Evolutionary conservation across 30 jellyfish, hydroid and myxozoan genomes (phyloP), one percentile per base, ranked within the genome.

Genomic region (Hydractinia symbiolongicarpus): DNA sequence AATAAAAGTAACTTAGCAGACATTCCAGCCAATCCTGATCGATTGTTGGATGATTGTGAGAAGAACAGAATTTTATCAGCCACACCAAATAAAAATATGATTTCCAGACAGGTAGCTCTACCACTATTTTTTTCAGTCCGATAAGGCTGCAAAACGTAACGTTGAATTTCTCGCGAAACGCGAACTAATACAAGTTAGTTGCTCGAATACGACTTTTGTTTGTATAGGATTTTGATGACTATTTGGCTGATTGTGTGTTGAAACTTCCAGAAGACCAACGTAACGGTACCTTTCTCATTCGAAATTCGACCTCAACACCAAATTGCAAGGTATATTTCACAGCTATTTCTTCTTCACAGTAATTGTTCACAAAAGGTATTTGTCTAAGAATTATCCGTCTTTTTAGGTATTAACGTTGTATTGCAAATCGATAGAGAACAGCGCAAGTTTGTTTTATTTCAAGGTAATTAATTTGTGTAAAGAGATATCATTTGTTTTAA

Each of bases 221-320:
- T 13, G 57, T 78, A 9, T 49, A 86, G 95, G 95, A 86, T 77
- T 86, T 86, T 54, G 95, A 86, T 77, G 82, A 55, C 20, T 86
- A 86, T 69, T 76, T 86, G 6, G 68, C 53, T 53, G 95, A 86
- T 40, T 86, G 95, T 67, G 88, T 86, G 54, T 61, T 80, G 79
- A 86, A 80, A 72, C 57, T 86, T 16, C 95, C 95, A 5, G 95
- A 86, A 70, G 95, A 86, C 61, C 95, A 80, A 76, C 79, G 89
- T 60, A 86, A 86, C 81, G 95, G 95, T n/a, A 73, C 90, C 15
- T 86, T 80, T 67, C 85, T 86, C 20, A 81, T 86, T 3, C 71
- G 95, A 67, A 88, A 86, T 86, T 86, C 95, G 9, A 88, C 84
- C 20, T 72, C 90, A 68, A 30, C 53, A 7, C 21, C 66, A 9